Percentiles rank a stretch among this genome's conserved stretches.
phyloP scores from a whole-genome alignment of 2,113 vertebrate species.

The Trematocara unimaculatum region DNA sequence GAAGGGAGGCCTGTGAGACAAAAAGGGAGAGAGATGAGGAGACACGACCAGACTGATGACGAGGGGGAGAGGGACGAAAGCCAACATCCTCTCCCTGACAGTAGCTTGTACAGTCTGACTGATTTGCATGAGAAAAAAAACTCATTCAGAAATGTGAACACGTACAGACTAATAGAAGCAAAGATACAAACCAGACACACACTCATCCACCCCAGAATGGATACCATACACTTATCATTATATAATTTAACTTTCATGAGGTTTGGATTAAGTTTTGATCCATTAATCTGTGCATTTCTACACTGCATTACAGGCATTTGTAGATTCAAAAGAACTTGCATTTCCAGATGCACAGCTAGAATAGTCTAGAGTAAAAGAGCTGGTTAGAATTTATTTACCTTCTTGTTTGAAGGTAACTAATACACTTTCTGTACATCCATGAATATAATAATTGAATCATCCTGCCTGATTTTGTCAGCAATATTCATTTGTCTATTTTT shows the following conservation, averaged over 20 bases:
- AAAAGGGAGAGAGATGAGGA: neutral
- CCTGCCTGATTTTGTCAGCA: neutral
- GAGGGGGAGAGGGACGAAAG: neutral
- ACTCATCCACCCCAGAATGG: neutral
- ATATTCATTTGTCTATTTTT: neutral
- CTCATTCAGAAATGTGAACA: conserved; percentile 22
- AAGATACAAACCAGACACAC: neutral
- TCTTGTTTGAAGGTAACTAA: neutral
- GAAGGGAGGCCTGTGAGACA: conserved; percentile 27
- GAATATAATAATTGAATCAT: neutral
- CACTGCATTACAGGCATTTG: neutral
- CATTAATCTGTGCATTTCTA: neutral
- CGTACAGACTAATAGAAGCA: neutral
- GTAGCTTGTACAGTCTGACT: conserved; percentile 7
- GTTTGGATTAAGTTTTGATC: neutral
- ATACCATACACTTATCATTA: neutral
- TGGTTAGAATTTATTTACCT: neutral
- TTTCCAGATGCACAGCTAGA: neutral
- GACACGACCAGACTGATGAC: neutral
- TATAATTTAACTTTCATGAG: neutral
- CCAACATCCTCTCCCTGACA: conserved; percentile 29
- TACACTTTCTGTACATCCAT: neutral
- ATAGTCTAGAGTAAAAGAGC: neutral
- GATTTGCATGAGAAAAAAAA: conserved; percentile 28
- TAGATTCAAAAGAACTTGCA: neutral